A percentile compares a stretch with the other conserved stretches of the same genome.
Conservation (phyloP, 2,888 invertebrate genomes). For the Belgica antarctica region DNA sequence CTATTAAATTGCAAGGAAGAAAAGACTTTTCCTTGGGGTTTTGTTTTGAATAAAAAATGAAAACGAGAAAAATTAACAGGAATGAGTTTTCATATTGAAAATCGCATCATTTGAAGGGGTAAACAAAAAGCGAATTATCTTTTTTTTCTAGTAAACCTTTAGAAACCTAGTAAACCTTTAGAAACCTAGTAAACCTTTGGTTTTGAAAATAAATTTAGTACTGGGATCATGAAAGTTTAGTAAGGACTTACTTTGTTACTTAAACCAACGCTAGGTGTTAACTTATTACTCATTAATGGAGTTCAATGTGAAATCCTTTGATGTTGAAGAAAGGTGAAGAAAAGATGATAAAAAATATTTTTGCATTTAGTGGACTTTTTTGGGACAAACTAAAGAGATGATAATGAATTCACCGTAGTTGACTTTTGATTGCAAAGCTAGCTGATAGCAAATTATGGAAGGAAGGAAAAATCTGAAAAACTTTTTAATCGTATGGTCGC, state of each 20-base stretch:
- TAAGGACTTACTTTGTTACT: constrained; percentile 2
- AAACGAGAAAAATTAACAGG: background rate
- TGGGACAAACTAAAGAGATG: background rate
- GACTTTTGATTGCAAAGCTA: constrained; percentile 19
- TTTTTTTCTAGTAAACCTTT: no score
- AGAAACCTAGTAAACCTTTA: no score
- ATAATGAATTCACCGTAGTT: constrained; percentile 7
- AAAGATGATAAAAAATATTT: constrained; percentile 30
- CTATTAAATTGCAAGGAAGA: background rate
- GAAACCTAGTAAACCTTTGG: no score
- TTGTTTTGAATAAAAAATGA: background rate
- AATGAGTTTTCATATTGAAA: constrained; percentile 20
- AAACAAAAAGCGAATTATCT: no score
- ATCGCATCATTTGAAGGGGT: background rate
- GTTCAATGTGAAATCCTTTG: constrained; percentile 16
- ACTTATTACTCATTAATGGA: constrained; percentile 22
- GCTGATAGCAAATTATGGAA: background rate
- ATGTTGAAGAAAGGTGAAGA: constrained; percentile 13
- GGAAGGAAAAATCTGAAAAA: background rate
- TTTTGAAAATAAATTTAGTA: no score
- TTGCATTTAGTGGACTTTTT: constrained; percentile 37
- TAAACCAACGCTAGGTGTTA: constrained; percentile 6
- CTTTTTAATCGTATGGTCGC: constrained; percentile 1
- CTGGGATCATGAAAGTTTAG: background rate
- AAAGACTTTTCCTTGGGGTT: background rate